phyloP scores from a whole-genome alignment of 2,888 invertebrate genomes.

The Eupelmus urozonus region DNA sequence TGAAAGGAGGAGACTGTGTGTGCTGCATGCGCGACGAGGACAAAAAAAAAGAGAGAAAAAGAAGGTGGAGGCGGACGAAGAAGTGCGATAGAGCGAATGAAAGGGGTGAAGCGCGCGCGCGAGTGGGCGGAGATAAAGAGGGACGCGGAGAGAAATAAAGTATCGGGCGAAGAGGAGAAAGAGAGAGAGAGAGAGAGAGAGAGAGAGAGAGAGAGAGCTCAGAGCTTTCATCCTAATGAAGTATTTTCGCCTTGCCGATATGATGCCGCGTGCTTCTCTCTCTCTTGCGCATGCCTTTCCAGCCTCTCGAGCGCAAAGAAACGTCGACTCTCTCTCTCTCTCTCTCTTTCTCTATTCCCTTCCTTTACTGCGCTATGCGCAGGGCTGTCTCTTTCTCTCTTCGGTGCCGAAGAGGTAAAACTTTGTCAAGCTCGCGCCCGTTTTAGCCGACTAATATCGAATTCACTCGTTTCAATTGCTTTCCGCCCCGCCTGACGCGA shows the following conservation, averaged over 20 bases:
- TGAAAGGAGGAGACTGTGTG: conserved; percentile 29
- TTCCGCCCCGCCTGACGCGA: conserved; percentile 14
- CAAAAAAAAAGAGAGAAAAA: conserved; percentile 9
- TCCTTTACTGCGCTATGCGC: background rate
- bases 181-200: conserved; percentile 30
- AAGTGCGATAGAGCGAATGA: conserved; percentile 62
- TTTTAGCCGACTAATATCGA: conserved; percentile 53
- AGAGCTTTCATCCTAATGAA: conserved; percentile 77
- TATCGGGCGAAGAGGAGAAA: conserved; percentile 46
- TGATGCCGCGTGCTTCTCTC: conserved; percentile 57
- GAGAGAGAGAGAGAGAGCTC: conserved; percentile 53
- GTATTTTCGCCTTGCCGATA: conserved; percentile 68
- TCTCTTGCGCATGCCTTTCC: conserved; percentile 64
- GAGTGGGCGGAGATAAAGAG: conserved; percentile 63
- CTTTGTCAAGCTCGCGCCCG: conserved; percentile 22
- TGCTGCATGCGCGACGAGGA: background rate
- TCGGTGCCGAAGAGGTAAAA: background rate
- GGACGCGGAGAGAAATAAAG: conserved; percentile 13
- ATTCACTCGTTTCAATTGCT: conserved; percentile 56
- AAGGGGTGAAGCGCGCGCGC: conserved; percentile 62
- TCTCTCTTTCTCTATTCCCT: background rate
- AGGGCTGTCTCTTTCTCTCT: background rate
- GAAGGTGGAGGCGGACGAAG: conserved; percentile 20
- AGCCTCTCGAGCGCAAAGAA: conserved; percentile 27
- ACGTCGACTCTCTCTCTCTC: conserved; percentile 18